Evolutionary conservation across 1,140 invertebrate genomes (phyloP), one percentile per base, ranked within the genome.

Genomic region (Saccostrea glomerata): DNA sequence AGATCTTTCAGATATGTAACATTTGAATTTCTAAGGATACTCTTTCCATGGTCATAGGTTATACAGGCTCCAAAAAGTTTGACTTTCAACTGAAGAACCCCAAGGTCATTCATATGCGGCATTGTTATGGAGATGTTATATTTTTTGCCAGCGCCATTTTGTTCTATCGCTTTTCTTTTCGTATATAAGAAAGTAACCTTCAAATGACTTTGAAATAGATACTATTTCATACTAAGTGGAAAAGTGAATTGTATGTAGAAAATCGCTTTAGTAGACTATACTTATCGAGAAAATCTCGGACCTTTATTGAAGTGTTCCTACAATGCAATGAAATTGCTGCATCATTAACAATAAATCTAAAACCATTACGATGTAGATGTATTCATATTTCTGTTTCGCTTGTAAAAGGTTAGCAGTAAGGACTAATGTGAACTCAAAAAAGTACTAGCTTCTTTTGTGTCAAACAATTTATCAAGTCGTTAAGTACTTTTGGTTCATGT

Each of bases 11-110:
- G 70, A 77, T 30, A 30, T 77, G 23, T 77, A 15, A 77, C 47
- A 47, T 47, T 30, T 36, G 30, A 36, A 30, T n/a, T 63, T 77
- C 70, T 77, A 30, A 25, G 70, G 30, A 30, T 77, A 77, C 70
- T 25, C 25, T 77, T 77, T 13, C 30, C 70, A 40, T 77, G 70
- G 70, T 77, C 70, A 77, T 25, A 77, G 70, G 70, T 77, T 36
- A 77, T 12, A 77, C 13, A 11, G 47, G 70, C 70, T 77, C 70
- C 25, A 36, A 77, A 77, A 77, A 77, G 70, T 77, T 77, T 77
- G 70, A 77, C 70, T 77, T 77, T 77, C 70, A 77, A 13, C 23
- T 77, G 70, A 36, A 15, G 70, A 36, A 77, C 23, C 23, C 70
- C 70, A 77, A 77, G 70, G 70, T 77, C 70, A 36, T 77, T 30